Conservation (phyloP, 2,797 vertebrate species). For the Kryptolebias ocellatus region DNA sequence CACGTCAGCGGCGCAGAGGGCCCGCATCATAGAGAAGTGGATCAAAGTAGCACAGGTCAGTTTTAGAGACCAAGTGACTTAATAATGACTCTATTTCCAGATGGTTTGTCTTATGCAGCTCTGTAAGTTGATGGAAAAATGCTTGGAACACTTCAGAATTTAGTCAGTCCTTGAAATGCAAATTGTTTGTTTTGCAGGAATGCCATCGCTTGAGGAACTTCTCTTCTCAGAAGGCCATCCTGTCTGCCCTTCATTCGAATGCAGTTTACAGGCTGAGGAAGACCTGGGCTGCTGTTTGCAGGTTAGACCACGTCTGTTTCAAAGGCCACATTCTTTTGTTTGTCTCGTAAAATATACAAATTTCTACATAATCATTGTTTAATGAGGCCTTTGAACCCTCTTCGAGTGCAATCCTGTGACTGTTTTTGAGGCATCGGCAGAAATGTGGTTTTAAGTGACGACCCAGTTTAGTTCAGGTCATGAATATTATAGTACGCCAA, state of each 20-base stretch:
- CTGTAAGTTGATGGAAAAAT: not conserved
- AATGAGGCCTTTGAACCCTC: slow-evolving; percentile 47
- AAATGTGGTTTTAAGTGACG: slow-evolving; percentile 1
- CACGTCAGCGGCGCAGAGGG: slow-evolving; percentile 73
- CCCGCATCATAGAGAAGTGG: slow-evolving; percentile 87
- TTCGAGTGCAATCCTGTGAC: slow-evolving; percentile 10
- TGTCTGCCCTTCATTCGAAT: slow-evolving; percentile 88
- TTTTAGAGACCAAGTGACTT: not conserved
- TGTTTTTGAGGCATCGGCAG: slow-evolving; percentile 35
- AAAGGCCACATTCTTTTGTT: slow-evolving; percentile 1
- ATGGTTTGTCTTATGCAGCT: no score
- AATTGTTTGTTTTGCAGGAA: slow-evolving; percentile 65
- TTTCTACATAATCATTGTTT: slow-evolving; percentile 24
- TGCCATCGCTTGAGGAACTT: slow-evolving; percentile 86
- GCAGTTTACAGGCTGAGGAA: slow-evolving; percentile 86
- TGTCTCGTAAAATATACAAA: not conserved
- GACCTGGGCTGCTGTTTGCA: slow-evolving; percentile 83
- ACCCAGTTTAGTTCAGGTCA: slow-evolving; percentile 22
- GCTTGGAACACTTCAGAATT: not conserved
- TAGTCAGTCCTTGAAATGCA: not conserved
- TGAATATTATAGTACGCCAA: slow-evolving; percentile 17
- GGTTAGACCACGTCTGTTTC: slow-evolving; percentile 50
- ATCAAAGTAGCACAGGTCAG: slow-evolving; percentile 86
- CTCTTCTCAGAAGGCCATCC: slow-evolving; percentile 86
- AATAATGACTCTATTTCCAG: no score